Evolutionary conservation across 2,888 invertebrate genomes (phyloP).

Genomic region (Dysmachus trigonus): DNA sequence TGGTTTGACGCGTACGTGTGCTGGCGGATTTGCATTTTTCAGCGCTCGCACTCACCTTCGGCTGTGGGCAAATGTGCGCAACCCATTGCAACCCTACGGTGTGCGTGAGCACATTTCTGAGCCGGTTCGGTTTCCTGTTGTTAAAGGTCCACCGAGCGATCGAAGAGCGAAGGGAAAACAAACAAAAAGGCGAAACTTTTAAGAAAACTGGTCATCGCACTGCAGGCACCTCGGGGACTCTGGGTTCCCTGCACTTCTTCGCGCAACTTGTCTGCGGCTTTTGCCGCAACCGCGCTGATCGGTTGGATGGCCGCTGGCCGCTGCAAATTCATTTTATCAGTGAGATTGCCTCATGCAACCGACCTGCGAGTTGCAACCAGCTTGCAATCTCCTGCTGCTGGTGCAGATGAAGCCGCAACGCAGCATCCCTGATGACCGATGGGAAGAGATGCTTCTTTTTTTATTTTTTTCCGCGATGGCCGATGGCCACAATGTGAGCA

Average conservation of each 20-base stretch:
- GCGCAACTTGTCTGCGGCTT: neutral
- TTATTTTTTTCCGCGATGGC: too few relatives aligned
- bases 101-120: constrained; percentile 51
- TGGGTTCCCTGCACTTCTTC: neutral
- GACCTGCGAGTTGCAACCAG: neutral
- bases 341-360: neutral
- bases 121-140: constrained; percentile 62
- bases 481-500: constrained; percentile 1
- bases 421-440: neutral
- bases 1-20: neutral
- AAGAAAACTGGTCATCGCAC: constrained; percentile 39
- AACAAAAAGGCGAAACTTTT: neutral
- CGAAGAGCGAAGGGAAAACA: neutral
- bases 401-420: neutral
- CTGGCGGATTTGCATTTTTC: neutral
- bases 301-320: neutral
- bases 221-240: neutral
- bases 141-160: constrained; percentile 19
- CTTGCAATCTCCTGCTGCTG: neutral
- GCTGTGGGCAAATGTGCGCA: constrained; percentile 18
- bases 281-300: neutral
- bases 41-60: neutral
- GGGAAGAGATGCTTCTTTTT: neutral
- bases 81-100: neutral
- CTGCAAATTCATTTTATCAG: neutral